Base-by-base conservation (phyloP, 2,888 invertebrate species). In the Eulithis prunata region DNA sequence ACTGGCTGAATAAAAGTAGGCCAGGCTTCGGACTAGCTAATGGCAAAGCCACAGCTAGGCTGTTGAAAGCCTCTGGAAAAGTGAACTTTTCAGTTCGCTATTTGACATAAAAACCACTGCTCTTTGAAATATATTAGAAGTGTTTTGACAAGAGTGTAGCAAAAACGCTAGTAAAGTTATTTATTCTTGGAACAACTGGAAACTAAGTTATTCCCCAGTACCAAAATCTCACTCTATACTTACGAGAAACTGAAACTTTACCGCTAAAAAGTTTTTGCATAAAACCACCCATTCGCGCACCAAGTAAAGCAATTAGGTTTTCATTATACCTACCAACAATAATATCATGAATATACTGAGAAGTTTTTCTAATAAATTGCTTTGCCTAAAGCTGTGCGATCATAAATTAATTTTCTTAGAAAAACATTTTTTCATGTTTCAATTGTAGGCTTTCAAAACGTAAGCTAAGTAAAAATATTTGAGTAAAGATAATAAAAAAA, bases 1-100 rank as follows among this genome's bases (percentile, higher is more conserved):
- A 62, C 63, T 56, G 64, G 49, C 71, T 80, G 76, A 79, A 82
- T 76, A 72, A 71, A 84, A 83, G 71, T 81, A 73, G 84, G 84
- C 78, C 84, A 75, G 73, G 66, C 57, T 73, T 66, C 21, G 47
- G 41, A 28, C 13, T 64, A 73, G 68, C 71, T 78, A 75, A 78
- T 79, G 77, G 77, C 55, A 55, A 51, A 32, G 53, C 45, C 45
- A 21, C 49, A 56, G 45, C 58, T 65, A 45, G 14, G 49, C 62
- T 63, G 52, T 28, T 56, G 8, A 51, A 52, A 53, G 43, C 56
- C 46, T 51, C 59, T 28, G 36, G 55, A 54, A 58, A 59, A 52
- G 21, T 41, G 55, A 55, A 38, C 38, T 54, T 41, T 54, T 59
- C 36, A 47, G 13, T 28, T 41, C 36, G 12, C 14, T 10, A n/a